A percentile compares a stretch with the other conserved stretches of the same genome.
Evolutionary conservation across 2,113 vertebrate genomes (phyloP).

Genomic region (Sander lucioperca): DNA sequence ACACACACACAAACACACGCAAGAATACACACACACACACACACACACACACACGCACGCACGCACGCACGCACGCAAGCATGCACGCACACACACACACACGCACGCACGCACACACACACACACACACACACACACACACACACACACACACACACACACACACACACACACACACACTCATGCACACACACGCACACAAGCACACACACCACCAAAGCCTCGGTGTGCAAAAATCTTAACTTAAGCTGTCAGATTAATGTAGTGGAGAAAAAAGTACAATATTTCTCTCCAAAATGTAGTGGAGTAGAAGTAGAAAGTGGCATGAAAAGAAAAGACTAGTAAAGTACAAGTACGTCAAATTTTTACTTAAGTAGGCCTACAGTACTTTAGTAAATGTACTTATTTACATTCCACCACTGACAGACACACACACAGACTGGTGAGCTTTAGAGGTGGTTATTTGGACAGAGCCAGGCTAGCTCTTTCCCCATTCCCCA

Average conservation of each 20-base stretch:
- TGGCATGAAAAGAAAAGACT: too few relatives aligned
- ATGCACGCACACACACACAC: conserved; percentile 31
- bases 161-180: conserved; percentile 29
- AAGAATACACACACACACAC: conserved; percentile 26
- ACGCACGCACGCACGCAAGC: conserved; percentile 30
- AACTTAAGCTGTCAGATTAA: too few relatives aligned
- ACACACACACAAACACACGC: not conserved
- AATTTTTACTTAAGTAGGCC: too few relatives aligned
- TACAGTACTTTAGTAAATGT: too few relatives aligned
- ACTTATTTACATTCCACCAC: too few relatives aligned
- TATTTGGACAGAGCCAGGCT: not conserved
- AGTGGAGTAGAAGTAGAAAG: too few relatives aligned
- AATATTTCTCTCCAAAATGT: too few relatives aligned
- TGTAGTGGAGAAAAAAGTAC: too few relatives aligned
- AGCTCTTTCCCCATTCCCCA: not conserved
- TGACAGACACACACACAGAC: too few relatives aligned
- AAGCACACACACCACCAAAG: conserved; percentile 26
- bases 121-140: conserved; percentile 35
- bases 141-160: conserved; percentile 31
- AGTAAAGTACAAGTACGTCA: too few relatives aligned
- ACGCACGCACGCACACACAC: conserved; percentile 17
- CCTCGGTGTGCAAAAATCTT: not conserved
- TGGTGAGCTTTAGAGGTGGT: not conserved
- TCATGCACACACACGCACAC: not conserved
- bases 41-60: conserved; percentile 28